Evolutionary conservation across 2,113 vertebrate species (phyloP).

Genomic region (Steatornis caripensis): DNA sequence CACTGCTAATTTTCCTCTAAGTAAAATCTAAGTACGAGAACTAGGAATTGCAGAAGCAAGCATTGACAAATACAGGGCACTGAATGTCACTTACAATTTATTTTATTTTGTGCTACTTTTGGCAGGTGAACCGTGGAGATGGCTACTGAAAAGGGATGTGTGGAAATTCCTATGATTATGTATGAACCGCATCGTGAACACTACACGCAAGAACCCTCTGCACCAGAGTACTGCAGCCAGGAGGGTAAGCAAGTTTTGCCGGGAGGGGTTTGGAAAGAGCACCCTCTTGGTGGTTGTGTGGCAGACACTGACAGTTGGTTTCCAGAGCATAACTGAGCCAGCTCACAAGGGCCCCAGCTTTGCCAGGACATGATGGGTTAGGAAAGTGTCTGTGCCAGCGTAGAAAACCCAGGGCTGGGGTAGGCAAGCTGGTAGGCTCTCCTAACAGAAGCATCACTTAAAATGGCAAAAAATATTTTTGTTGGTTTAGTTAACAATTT

Average conservation of each 20-base stretch:
- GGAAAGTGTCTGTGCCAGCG: neutral
- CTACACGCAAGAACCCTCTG: neutral
- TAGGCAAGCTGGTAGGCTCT: neutral
- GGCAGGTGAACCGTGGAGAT: neutral
- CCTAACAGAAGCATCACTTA: neutral
- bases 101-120: neutral
- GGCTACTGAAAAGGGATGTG: neutral
- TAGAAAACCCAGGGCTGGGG: neutral
- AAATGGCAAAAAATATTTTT: neutral
- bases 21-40: neutral
- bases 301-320: fast-evolving
- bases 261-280: neutral
- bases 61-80: fast-evolving
- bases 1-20: neutral
- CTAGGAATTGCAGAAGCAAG: neutral
- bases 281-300: fast-evolving
- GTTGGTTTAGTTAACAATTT: neutral
- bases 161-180: neutral
- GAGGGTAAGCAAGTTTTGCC: neutral
- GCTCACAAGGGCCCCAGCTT: neutral
- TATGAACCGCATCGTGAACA: neutral
- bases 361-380: neutral
- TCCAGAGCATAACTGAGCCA: neutral
- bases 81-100: neutral
- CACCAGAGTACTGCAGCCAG: neutral